phyloP scores from a whole-genome alignment of 2,888 invertebrate genomes.

The Melanophora roralis region DNA sequence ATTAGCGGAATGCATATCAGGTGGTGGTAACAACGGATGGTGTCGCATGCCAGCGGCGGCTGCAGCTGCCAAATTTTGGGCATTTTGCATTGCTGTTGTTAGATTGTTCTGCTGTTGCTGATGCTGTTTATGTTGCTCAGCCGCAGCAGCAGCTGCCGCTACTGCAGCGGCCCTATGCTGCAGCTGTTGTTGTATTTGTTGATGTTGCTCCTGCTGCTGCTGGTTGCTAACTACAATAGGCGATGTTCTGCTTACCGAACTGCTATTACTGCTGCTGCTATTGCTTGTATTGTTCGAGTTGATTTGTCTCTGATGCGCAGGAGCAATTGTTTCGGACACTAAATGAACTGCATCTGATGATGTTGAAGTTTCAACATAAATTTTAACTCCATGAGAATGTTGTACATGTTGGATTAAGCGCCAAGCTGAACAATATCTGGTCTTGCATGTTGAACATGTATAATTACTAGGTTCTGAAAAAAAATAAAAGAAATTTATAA shows the following conservation, averaged over 20 bases:
- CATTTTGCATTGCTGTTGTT: slow-evolving; percentile 81
- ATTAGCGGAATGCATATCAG: slow-evolving; percentile 84
- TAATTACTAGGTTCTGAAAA: slow-evolving; percentile 93
- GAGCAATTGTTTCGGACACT: slow-evolving; percentile 57
- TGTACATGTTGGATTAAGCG: slow-evolving; percentile 96
- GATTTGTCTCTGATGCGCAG: slow-evolving; percentile 66
- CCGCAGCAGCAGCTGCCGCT: slow-evolving; percentile 79
- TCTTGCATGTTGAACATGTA: slow-evolving; percentile 95
- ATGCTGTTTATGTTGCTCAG: slow-evolving; percentile 77
- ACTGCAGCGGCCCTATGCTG: slow-evolving; percentile 69
- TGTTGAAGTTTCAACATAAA: slow-evolving; percentile 85
- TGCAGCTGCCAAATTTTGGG: slow-evolving; percentile 78
- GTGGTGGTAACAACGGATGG: slow-evolving; percentile 83
- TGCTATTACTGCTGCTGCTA: slow-evolving; percentile 62
- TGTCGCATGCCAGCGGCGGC: slow-evolving; percentile 79
- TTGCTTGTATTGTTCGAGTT: slow-evolving; percentile 58
- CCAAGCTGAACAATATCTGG: slow-evolving; percentile 96
- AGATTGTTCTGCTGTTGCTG: slow-evolving; percentile 78
- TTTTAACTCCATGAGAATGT: slow-evolving; percentile 94
- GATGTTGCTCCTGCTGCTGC: slow-evolving; percentile 66
- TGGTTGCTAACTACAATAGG: slow-evolving; percentile 61
- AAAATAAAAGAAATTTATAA: neutral
- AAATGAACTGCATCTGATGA: slow-evolving; percentile 61
- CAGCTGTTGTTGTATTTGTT: slow-evolving; percentile 66
- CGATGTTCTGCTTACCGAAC: slow-evolving; percentile 64